A percentile compares a stretch with the other conserved stretches of the same genome.
Evolutionary conservation across 2,113 vertebrate genomes (phyloP).

Genomic region (Syrmaticus mikado): DNA sequence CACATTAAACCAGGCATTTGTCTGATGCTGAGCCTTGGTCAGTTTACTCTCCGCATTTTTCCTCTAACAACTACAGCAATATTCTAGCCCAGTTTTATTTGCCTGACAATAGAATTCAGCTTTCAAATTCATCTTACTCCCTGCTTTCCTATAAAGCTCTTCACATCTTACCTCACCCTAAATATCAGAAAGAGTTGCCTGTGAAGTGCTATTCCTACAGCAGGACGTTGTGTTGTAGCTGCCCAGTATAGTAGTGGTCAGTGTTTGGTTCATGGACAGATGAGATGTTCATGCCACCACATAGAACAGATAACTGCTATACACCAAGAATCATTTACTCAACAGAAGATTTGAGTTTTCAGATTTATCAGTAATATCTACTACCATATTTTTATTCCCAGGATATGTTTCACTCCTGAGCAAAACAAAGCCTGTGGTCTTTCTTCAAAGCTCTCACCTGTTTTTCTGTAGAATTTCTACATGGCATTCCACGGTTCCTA

Average conservation of each 20-base stretch:
- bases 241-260: not conserved
- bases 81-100: not conserved
- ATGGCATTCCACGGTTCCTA: fast-evolving
- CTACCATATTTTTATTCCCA: not conserved
- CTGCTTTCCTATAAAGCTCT: not conserved
- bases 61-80: not conserved
- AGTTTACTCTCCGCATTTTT: not conserved
- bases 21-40: not conserved
- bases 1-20: not conserved
- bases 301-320: not conserved
- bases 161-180: not conserved
- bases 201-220: not conserved
- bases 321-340: not conserved
- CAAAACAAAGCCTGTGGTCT: not conserved
- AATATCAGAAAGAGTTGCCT: not conserved
- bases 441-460: not conserved
- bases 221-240: not conserved
- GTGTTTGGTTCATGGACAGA: not conserved
- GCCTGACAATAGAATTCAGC: not conserved
- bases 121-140: not conserved
- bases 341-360: not conserved
- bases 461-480: not conserved
- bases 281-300: not conserved
- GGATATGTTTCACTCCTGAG: not conserved
- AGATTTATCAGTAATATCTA: not conserved